phyloP scores from a whole-genome alignment of 2,113 vertebrate species.

The Hippocampus comes region DNA sequence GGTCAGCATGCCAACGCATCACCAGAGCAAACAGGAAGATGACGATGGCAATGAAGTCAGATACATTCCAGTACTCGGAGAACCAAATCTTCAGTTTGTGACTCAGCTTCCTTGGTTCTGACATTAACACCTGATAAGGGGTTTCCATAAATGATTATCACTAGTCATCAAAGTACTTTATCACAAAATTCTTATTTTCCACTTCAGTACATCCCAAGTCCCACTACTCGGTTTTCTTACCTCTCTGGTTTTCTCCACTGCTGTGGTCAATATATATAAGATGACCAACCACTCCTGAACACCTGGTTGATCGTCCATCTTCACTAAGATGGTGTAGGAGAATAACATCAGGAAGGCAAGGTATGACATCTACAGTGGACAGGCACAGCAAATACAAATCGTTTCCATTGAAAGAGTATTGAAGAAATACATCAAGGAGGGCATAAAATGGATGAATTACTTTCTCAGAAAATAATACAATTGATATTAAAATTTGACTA shows the following conservation, averaged over 20 bases:
- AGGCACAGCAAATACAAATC: not conserved
- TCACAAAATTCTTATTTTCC: not conserved
- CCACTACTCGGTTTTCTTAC: slow-evolving; percentile 64
- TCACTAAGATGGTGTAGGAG: slow-evolving; percentile 87
- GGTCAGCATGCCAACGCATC: slow-evolving; percentile 75
- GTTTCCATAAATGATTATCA: not conserved
- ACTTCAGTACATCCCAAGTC: not conserved
- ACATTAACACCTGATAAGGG: slow-evolving; percentile 82
- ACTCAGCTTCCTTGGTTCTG: slow-evolving; percentile 84
- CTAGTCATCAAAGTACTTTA: not conserved
- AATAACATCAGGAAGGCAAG: slow-evolving; percentile 91
- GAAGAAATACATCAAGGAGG: not conserved
- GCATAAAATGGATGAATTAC: not conserved
- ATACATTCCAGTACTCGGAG: slow-evolving; percentile 93
- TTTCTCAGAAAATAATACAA: not conserved
- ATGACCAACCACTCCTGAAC: slow-evolving; percentile 89
- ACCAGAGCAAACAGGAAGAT: slow-evolving; percentile 83
- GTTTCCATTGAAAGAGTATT: not conserved
- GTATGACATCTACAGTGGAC: slow-evolving; percentile 81
- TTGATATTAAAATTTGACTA: not conserved
- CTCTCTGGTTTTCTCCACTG: slow-evolving; percentile 89
- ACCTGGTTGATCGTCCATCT: slow-evolving; percentile 83
- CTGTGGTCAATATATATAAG: slow-evolving; percentile 85
- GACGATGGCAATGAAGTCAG: slow-evolving; percentile 84
- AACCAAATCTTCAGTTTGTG: slow-evolving; percentile 96